Evolutionary conservation across 2,888 invertebrate species (phyloP).

Genomic region (Luperina nickerlii): DNA sequence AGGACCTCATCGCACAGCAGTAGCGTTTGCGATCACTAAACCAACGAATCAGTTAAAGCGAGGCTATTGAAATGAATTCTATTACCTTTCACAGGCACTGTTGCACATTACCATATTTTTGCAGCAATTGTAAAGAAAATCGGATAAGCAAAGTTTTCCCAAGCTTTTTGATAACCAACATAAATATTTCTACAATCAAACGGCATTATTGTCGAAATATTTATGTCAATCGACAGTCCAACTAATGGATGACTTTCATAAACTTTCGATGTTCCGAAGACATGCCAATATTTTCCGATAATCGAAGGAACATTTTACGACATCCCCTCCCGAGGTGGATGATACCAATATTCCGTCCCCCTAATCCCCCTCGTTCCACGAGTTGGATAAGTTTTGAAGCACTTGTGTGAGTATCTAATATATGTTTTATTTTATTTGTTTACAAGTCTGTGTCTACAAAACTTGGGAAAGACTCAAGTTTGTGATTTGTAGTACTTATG

Average conservation of each 20-base stretch:
- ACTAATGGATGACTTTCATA: slow-evolving; percentile 10
- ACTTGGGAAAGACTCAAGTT: slow-evolving; percentile 18
- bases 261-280: slow-evolving; percentile 17
- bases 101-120: too few relatives aligned
- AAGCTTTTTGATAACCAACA: background rate
- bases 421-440: slow-evolving; percentile 46
- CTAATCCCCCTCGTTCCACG: slow-evolving; percentile 2
- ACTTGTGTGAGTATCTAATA: slow-evolving; percentile 29
- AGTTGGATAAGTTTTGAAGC: slow-evolving; percentile 46
- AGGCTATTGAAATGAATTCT: too few relatives aligned
- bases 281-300: slow-evolving; percentile 32
- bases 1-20: too few relatives aligned
- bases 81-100: too few relatives aligned
- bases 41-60: too few relatives aligned
- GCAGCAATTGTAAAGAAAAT: background rate
- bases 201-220: slow-evolving; percentile 5
- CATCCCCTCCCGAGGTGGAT: background rate
- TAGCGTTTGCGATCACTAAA: too few relatives aligned
- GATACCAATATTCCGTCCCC: slow-evolving; percentile 30
- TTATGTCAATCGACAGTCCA: slow-evolving; percentile 17
- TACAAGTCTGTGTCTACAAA: slow-evolving; percentile 27
- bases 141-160: background rate
- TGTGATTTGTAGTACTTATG: slow-evolving; percentile 3
- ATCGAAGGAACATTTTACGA: slow-evolving; percentile 19
- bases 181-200: background rate